Percentiles rank a stretch among this genome's conserved stretches.
These are phyloP conservation scores for Datnioides undecimradiatus DNA, from an alignment of 2,113 vertebrate genomes.

Conservation along the genomic window DNA sequence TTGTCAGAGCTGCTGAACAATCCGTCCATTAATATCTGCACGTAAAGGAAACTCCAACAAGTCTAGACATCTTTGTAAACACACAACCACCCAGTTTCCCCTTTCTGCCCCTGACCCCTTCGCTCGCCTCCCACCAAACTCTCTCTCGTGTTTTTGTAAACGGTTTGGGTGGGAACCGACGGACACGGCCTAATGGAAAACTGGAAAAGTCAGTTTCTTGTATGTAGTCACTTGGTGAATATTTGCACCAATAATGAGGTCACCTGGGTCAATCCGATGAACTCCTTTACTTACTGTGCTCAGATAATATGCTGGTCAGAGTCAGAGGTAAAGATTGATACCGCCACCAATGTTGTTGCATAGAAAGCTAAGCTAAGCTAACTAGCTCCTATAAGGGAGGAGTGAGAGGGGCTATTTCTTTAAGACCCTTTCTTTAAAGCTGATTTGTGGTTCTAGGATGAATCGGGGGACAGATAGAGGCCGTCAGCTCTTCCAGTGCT, in stretches of 20 bases:
- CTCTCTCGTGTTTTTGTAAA: slow-evolving; percentile 7
- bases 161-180: not conserved
- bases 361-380: not conserved
- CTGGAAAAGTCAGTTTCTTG: not conserved
- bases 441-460: not conserved
- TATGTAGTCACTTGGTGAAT: not conserved
- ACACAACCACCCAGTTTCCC: slow-evolving; percentile 27
- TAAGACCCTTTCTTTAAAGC: not conserved
- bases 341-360: too few species aligned
- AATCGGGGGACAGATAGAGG: not conserved
- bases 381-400: not conserved
- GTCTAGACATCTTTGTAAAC: slow-evolving; percentile 54
- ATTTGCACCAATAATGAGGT: not conserved
- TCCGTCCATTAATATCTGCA: slow-evolving; percentile 26
- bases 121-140: slow-evolving; percentile 22
- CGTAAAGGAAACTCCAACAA: slow-evolving; percentile 51
- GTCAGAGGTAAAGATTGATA: not conserved
- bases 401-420: too few species aligned
- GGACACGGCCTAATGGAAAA: not conserved
- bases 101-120: slow-evolving; percentile 30
- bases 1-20: slow-evolving; percentile 53
- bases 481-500: not conserved
- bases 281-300: not conserved
- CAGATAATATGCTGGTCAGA: not conserved
- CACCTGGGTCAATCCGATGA: not conserved